Percentiles rank a stretch among this genome's conserved stretches.
phyloP scores from a whole-genome alignment of 2,888 invertebrate genomes.

The Eledona agricola region DNA sequence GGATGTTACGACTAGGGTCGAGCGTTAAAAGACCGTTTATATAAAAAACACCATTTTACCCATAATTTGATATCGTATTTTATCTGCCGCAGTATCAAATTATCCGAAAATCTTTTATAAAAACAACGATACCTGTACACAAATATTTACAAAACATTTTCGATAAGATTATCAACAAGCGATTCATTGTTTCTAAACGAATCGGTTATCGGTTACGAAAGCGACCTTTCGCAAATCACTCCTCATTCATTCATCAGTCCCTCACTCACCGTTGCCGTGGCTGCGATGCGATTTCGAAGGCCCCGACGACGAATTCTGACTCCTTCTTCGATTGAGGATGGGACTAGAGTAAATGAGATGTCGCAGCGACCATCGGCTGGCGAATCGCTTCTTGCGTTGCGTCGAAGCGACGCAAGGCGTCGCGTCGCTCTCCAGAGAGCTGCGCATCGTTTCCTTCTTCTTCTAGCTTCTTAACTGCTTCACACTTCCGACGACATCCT shows the following conservation, averaged over 20 bases:
- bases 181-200: too few relatives aligned
- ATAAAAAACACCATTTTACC: too few relatives aligned
- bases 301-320: conserved; percentile 49
- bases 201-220: too few relatives aligned
- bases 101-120: too few relatives aligned
- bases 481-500: conserved; percentile 4
- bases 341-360: conserved; percentile 77
- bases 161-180: too few relatives aligned
- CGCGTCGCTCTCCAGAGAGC: conserved; percentile 49
- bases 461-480: background rate
- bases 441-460: conserved; percentile 34
- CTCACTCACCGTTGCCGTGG: conserved; percentile 43
- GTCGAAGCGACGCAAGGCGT: conserved; percentile 52
- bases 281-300: conserved; percentile 50
- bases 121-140: too few relatives aligned
- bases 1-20: too few relatives aligned
- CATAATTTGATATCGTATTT: too few relatives aligned
- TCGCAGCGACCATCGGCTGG: conserved; percentile 72
- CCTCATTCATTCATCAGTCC: background rate
- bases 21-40: too few relatives aligned
- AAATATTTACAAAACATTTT: too few relatives aligned
- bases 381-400: conserved; percentile 61
- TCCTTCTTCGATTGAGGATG: conserved; percentile 71
- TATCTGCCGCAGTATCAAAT: too few relatives aligned
- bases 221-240: background rate